Evolutionary conservation across 2,113 vertebrate genomes (phyloP), one percentile per base, ranked within the genome.

Genomic region (Mustela nigripes): DNA sequence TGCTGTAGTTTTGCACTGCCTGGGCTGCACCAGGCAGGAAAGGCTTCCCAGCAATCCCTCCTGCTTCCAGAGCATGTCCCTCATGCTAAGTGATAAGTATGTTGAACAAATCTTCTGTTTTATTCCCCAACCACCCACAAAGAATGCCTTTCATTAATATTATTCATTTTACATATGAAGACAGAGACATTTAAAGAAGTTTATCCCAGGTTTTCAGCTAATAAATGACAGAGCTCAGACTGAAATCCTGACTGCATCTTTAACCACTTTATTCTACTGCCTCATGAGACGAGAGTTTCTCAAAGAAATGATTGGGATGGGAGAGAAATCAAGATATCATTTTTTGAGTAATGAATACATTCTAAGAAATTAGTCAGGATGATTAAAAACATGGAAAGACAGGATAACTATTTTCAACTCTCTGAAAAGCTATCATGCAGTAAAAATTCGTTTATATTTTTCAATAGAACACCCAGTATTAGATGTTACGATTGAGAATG

Each of bases 1-100:
- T 56, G 36, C 33, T 91, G 1, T 50, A 48, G 15, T 31, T 88
- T n/a, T 42, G 63, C 3, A 48, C 12, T 11, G 11, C 11, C 11
- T 7, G 84, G 48, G 19, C 26, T 56, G 5, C 8, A 21, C 22
- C 62, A 82, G 28, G 26, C 39, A 45, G 45, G 7, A 4, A 19
- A 10, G 31, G 8, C 4, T 48, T 11, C 42, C 33, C 2, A 84
- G 2, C 5, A 6, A n/a, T 18, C 39, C 11, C 36, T 60, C 28
- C 16, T 3, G 18, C 2, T 50, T 65, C 7, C 33, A 45, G 42
- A 65, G 14, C 14, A 48, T 9, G 2, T 12, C 8, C 0, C 0
- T 10, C 24, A 39, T 10, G 11, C 0, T 5, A 5, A 22, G 18
- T 5, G 6, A 2, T 14, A 39, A 31, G 7, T 24, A 11, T 16